Evolutionary conservation across 2,113 vertebrate species (phyloP).

Genomic region (Ageneiosus marmoratus): DNA sequence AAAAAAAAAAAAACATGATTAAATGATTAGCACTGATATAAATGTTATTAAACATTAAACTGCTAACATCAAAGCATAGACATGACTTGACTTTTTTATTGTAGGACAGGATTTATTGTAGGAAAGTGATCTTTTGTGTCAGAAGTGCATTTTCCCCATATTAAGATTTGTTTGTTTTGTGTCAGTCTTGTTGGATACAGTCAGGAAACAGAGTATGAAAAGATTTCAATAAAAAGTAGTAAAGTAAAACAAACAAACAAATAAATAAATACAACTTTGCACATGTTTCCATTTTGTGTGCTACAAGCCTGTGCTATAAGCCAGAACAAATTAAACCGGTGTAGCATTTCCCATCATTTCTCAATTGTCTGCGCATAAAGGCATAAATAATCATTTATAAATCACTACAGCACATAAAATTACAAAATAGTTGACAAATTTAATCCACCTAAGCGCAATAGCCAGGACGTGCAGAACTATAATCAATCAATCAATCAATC

Average conservation of each 20-base stretch:
- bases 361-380: not conserved
- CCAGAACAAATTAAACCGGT: not conserved
- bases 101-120: not conserved
- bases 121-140: not conserved
- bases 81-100: not conserved
- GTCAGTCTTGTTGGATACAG: not conserved
- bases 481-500: not conserved
- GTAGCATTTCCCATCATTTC: not conserved
- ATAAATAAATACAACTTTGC: too few relatives aligned
- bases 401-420: not conserved
- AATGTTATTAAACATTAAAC: not conserved
- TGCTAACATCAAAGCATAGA: not conserved
- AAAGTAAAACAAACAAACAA: too few relatives aligned
- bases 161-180: not conserved
- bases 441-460: not conserved
- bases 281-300: not conserved
- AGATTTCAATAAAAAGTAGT: not conserved
- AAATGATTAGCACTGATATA: not conserved
- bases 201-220: not conserved
- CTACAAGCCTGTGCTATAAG: not conserved
- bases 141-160: not conserved
- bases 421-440: not conserved
- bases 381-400: not conserved
- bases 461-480: not conserved
- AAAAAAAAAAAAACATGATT: not conserved